Conservation (phyloP, 2,113 vertebrate genomes). For the Calidris pygmaea region DNA sequence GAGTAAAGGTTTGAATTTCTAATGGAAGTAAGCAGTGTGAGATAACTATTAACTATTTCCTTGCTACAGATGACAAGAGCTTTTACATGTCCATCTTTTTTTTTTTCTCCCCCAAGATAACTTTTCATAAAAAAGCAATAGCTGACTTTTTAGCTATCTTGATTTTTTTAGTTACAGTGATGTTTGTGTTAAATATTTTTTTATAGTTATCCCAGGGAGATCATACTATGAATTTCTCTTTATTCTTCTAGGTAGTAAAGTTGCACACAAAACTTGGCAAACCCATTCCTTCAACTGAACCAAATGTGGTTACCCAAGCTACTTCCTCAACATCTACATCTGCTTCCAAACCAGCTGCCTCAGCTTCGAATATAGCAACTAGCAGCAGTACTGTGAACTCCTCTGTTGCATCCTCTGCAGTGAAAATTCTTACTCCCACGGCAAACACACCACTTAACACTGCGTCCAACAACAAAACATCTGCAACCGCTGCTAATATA, state of each 20-base stretch:
- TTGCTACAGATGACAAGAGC: background rate
- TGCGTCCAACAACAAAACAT: conserved; percentile 69
- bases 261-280: conserved; percentile 98
- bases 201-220: background rate
- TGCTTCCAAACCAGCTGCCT: conserved; percentile 80
- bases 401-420: conserved; percentile 74
- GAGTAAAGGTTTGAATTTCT: background rate
- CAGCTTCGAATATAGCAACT: conserved; percentile 80
- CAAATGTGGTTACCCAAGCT: conserved; percentile 90
- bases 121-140: background rate
- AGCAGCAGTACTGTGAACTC: conserved; percentile 79
- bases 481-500: conserved; percentile 74
- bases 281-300: conserved; percentile 97
- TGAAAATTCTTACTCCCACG: conserved; percentile 76
- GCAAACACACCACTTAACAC: conserved; percentile 79
- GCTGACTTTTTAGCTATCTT: background rate
- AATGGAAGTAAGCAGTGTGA: background rate
- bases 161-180: background rate
- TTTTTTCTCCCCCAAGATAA: background rate
- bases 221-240: background rate
- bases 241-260: conserved; percentile 89
- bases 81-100: background rate
- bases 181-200: background rate
- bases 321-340: conserved; percentile 83
- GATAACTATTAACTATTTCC: background rate